phyloP scores from a whole-genome alignment of 2,113 vertebrate genomes.

The Agapornis roseicollis region DNA sequence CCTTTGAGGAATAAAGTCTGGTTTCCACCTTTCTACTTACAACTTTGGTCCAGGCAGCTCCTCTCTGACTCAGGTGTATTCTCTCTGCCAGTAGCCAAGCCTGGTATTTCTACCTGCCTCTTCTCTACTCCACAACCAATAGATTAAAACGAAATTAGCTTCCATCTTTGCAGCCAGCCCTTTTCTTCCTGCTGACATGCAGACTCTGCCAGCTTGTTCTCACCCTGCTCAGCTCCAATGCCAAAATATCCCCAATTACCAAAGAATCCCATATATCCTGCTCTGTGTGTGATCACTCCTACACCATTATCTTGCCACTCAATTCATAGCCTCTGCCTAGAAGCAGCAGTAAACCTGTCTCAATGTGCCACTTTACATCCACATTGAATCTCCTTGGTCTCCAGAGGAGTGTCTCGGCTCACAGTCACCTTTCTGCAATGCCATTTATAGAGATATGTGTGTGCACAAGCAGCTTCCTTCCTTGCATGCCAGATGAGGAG shows the following conservation, averaged over 20 bases:
- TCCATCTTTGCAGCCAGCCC: slow-evolving; percentile 28
- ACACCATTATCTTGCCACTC: neutral
- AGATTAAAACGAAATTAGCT: slow-evolving; percentile 53
- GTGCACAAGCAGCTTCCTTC: neutral
- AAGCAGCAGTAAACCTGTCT: slow-evolving; percentile 53
- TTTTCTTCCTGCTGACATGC: slow-evolving; percentile 4
- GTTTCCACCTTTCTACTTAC: slow-evolving; percentile 68
- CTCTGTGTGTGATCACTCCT: slow-evolving; percentile 37
- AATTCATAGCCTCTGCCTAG: slow-evolving; percentile 54
- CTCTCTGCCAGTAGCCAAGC: slow-evolving; percentile 43
- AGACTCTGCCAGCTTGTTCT: slow-evolving; percentile 34
- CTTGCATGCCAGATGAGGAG: neutral
- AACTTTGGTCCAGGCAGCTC: slow-evolving; percentile 53
- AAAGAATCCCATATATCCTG: slow-evolving; percentile 53
- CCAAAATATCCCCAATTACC: slow-evolving; percentile 66
- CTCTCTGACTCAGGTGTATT: slow-evolving; percentile 39
- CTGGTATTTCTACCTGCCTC: slow-evolving; percentile 17
- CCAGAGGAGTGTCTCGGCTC: neutral
- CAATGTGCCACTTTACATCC: slow-evolving; percentile 36
- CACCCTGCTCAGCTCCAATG: slow-evolving; percentile 33
- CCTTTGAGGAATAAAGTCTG: slow-evolving; percentile 65
- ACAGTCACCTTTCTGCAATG: slow-evolving; percentile 1
- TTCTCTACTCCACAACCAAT: slow-evolving; percentile 16
- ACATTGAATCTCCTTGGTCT: slow-evolving; percentile 12
- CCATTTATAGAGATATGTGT: neutral